phyloP scores from a whole-genome alignment of 2,888 invertebrate genomes.

The Cremastinae sp. region DNA sequence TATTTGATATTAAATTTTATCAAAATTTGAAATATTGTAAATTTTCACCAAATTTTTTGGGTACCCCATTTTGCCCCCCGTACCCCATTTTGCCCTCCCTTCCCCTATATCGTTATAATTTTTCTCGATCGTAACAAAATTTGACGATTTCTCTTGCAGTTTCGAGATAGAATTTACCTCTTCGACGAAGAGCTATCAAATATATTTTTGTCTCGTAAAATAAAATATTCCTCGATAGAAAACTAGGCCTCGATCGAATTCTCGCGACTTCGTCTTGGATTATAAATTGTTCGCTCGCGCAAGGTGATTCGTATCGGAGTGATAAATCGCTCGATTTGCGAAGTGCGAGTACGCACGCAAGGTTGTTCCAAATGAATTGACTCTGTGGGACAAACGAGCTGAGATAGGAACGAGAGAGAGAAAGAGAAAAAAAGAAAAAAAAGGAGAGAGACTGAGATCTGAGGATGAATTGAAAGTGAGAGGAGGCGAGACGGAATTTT shows the following conservation, averaged over 20 bases:
- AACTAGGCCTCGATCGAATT: slow-evolving; percentile 39
- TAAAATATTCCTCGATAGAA: no score
- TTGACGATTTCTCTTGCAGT: no score
- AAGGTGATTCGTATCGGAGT: slow-evolving; percentile 48
- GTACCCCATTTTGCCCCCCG: no score
- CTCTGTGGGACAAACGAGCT: neutral
- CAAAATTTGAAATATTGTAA: no score
- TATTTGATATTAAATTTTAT: no score
- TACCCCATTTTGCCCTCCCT: no score
- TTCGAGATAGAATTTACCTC: no score
- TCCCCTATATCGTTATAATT: no score
- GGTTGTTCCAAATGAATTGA: slow-evolving; percentile 18
- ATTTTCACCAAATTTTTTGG: no score
- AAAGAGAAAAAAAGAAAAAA: slow-evolving; percentile 4
- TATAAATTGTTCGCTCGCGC: slow-evolving; percentile 34
- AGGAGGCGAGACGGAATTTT: slow-evolving; percentile 10
- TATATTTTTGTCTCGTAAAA: no score
- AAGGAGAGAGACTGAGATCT: neutral
- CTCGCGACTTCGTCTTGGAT: slow-evolving; percentile 2
- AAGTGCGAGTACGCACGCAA: slow-evolving; percentile 45
- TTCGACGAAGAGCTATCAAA: no score
- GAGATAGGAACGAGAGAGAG: slow-evolving; percentile 3
- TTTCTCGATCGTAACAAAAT: no score
- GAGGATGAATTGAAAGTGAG: slow-evolving; percentile 22
- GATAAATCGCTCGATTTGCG: slow-evolving; percentile 45